Evolutionary conservation across 2,888 invertebrate genomes (phyloP).

Genomic region (Gnatocerus cornutus): DNA sequence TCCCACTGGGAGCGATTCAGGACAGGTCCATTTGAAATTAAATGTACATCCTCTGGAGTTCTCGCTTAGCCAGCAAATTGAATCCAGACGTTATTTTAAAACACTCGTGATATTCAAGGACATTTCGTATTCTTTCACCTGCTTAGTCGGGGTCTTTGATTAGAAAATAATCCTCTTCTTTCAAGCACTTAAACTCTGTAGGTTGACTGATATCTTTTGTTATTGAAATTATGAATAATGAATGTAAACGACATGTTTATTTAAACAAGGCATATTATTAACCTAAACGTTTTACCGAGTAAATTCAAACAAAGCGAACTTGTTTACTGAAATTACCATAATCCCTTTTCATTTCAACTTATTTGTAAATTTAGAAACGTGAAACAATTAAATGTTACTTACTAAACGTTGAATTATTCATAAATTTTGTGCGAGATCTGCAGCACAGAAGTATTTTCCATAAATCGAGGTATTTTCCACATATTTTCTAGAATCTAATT

Average conservation of each 20-base stretch:
- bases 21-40: constrained; percentile 2
- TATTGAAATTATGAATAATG: neutral
- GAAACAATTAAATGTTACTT: constrained; percentile 49
- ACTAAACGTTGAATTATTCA: constrained; percentile 48
- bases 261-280: constrained; percentile 44
- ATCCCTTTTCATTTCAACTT: constrained; percentile 48
- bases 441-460: constrained; percentile 17
- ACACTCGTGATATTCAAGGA: too few species aligned
- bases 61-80: neutral
- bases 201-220: neutral
- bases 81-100: too few species aligned
- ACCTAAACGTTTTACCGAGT: constrained; percentile 28
- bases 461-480: constrained; percentile 36
- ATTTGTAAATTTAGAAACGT: constrained; percentile 48
- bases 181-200: too few species aligned
- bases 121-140: too few species aligned
- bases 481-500: constrained; percentile 44
- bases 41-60: neutral
- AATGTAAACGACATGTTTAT: constrained; percentile 14
- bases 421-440: constrained; percentile 22
- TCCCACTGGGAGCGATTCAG: neutral
- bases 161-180: too few species aligned
- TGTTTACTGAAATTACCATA: constrained; percentile 49
- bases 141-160: too few species aligned
- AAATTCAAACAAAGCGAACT: constrained; percentile 39